phyloP scores from a whole-genome alignment of 1,140 invertebrate genomes.

The Prorops nasuta region DNA sequence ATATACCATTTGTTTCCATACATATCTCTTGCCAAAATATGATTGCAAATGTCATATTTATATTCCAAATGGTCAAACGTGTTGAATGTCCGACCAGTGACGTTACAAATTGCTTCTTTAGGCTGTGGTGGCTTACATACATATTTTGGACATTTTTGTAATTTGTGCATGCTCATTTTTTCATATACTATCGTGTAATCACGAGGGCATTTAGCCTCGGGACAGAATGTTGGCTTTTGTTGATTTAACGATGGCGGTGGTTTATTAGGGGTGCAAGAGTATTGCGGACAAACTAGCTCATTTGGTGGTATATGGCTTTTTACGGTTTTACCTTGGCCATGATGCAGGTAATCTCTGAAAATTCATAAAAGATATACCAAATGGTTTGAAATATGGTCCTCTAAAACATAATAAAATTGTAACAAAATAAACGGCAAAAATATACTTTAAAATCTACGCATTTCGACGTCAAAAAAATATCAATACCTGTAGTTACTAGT shows the following conservation, averaged over 20 bases:
- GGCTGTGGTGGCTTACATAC: constrained; percentile 62
- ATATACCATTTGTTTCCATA: constrained; percentile 30
- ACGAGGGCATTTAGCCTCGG: constrained; percentile 60
- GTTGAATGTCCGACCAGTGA: constrained; percentile 71
- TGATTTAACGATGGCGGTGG: constrained; percentile 38
- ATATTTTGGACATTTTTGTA: constrained; percentile 55
- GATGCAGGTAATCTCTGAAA: background rate
- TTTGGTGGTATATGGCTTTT: background rate
- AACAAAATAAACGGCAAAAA: too few species aligned
- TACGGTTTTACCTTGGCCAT: background rate
- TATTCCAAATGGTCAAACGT: constrained; percentile 77
- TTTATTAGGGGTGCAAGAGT: constrained; percentile 54
- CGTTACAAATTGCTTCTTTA: constrained; percentile 66
- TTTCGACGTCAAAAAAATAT: constrained; percentile 17
- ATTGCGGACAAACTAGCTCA: constrained; percentile 53
- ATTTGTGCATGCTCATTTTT: constrained; percentile 33
- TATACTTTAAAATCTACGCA: too few species aligned
- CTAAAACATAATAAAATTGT: too few species aligned
- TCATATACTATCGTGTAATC: constrained; percentile 54
- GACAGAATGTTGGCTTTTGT: constrained; percentile 50
- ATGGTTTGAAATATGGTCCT: too few species aligned
- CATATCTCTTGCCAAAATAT: constrained; percentile 71
- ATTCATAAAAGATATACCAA: background rate
- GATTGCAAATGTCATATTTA: constrained; percentile 78
- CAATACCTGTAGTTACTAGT: constrained; percentile 21